These are phyloP conservation scores for Ceraclea dissimilis DNA, from an alignment of 2,888 invertebrate species.

Conservation along the genomic window DNA sequence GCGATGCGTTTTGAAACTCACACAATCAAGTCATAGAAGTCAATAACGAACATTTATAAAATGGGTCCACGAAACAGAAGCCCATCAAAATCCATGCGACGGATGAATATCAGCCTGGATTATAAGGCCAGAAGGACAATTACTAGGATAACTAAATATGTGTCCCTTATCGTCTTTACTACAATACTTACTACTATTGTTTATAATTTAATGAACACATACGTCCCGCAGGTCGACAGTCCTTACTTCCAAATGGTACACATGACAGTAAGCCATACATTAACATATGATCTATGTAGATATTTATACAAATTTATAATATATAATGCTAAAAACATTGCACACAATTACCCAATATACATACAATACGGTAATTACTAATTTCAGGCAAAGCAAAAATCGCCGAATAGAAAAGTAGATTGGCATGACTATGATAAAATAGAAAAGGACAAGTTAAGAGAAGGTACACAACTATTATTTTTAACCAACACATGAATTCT, in stretches of 20 bases:
- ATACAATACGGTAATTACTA: too few relatives aligned
- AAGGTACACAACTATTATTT: too few relatives aligned
- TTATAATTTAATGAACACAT: neutral
- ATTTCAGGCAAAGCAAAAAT: neutral
- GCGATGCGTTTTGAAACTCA: too few relatives aligned
- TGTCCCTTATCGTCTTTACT: neutral
- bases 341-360: too few relatives aligned
- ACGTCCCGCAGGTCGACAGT: neutral
- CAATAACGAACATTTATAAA: too few relatives aligned
- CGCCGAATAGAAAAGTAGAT: slow-evolving; percentile 43
- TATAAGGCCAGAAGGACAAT: neutral
- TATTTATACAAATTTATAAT: too few relatives aligned
- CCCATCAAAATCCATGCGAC: neutral
- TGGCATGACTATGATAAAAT: slow-evolving; percentile 74
- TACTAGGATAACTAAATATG: neutral
- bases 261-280: too few relatives aligned
- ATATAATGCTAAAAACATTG: too few relatives aligned
- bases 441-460: slow-evolving; percentile 50
- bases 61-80: neutral
- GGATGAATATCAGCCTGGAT: neutral
- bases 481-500: too few relatives aligned
- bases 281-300: too few relatives aligned
- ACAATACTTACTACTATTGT: neutral
- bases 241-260: neutral
- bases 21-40: too few relatives aligned